These are phyloP conservation scores for Scartelaos histophorus DNA, from an alignment of 2,113 vertebrate genomes.

Conservation along the genomic window DNA sequence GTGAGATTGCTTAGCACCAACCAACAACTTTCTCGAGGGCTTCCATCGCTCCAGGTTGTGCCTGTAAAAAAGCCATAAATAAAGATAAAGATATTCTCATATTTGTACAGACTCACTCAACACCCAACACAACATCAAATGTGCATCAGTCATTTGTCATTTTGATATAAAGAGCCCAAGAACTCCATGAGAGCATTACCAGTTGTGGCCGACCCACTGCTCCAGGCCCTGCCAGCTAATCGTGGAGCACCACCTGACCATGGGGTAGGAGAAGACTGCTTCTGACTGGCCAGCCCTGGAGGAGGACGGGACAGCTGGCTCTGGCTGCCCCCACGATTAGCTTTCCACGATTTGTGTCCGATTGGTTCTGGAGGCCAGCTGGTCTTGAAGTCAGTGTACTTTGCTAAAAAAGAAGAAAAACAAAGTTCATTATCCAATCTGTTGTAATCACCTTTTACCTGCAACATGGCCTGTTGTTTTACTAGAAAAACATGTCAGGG, in stretches of 20 bases:
- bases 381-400: slow-evolving; percentile 97
- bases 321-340: slow-evolving; percentile 93
- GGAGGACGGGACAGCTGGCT: slow-evolving; percentile 93
- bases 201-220: slow-evolving; percentile 72
- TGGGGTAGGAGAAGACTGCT: slow-evolving; percentile 88
- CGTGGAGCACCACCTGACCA: slow-evolving; percentile 93
- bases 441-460: neutral
- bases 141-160: slow-evolving; percentile 8
- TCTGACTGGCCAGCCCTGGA: slow-evolving; percentile 92
- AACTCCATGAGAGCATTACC: slow-evolving; percentile 74
- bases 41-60: slow-evolving; percentile 94
- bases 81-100: slow-evolving; percentile 17
- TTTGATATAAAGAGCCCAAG: no score
- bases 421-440: neutral
- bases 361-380: slow-evolving; percentile 99
- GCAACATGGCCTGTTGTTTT: neutral
- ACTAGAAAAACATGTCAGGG: neutral
- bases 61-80: slow-evolving; percentile 70
- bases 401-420: slow-evolving; percentile 76
- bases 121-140: no score
- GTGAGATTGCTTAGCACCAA: slow-evolving; percentile 99
- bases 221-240: slow-evolving; percentile 89
- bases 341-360: slow-evolving; percentile 99
- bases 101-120: slow-evolving; percentile 10
- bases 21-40: slow-evolving; percentile 96